A percentile compares a stretch with the other conserved stretches of the same genome.
Conservation (phyloP, 1,140 invertebrate genomes). For the Eufriesea mexicana region DNA sequence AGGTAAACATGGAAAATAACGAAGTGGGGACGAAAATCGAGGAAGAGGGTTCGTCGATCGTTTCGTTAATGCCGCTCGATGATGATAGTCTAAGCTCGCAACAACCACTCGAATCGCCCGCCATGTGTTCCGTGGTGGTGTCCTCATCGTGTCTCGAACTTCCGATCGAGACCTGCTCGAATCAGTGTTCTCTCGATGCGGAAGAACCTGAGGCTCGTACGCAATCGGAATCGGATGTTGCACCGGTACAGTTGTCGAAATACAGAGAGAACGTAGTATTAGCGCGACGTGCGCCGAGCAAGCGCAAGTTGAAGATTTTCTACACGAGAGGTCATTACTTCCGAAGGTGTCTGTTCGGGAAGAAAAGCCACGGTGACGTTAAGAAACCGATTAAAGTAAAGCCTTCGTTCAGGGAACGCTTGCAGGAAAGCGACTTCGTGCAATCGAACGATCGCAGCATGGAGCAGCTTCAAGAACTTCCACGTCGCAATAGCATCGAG, state of each 20-base stretch:
- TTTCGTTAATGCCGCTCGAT: not conserved
- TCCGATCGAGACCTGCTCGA: not conserved
- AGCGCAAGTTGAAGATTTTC: slow-evolving; percentile 21
- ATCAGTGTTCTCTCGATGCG: not conserved
- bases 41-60: slow-evolving; percentile 26
- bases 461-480: not conserved
- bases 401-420: slow-evolving; percentile 2
- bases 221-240: not conserved
- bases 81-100: not conserved
- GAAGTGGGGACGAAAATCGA: slow-evolving; percentile 40
- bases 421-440: slow-evolving; percentile 4
- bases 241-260: not conserved
- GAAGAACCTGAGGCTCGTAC: not conserved
- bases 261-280: not conserved
- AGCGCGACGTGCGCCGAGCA: not conserved
- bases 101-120: not conserved
- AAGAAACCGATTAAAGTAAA: slow-evolving; percentile 19
- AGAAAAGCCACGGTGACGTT: slow-evolving; percentile 13
- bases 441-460: not conserved
- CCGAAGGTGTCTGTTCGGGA: slow-evolving; percentile 15
- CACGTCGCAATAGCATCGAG: slow-evolving; percentile 16
- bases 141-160: not conserved
- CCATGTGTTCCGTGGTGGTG: slow-evolving; percentile 15
- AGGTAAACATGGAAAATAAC: slow-evolving; percentile 73
- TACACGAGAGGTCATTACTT: slow-evolving; percentile 30